phyloP scores from a whole-genome alignment of 2,797 vertebrate genomes.

The Kryptopterus vitreolus region DNA sequence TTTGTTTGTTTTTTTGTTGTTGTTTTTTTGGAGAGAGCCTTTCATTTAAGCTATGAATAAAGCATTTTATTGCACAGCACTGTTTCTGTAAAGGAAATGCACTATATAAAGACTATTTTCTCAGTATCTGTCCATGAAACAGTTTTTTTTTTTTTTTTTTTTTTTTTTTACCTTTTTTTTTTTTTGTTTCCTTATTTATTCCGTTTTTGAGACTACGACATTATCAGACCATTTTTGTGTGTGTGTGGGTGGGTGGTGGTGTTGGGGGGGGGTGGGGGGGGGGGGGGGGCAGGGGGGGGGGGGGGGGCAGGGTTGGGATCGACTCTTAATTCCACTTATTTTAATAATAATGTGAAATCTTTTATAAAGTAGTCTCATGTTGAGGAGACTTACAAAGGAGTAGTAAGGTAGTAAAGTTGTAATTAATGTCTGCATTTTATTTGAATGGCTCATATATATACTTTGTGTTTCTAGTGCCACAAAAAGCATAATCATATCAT shows the following conservation, averaged over 20 bases:
- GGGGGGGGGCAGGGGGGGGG: too few relatives aligned
- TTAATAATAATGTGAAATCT: neutral
- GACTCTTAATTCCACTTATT: neutral
- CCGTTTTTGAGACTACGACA: slow-evolving; percentile 24
- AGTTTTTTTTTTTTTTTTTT: slow-evolving; percentile 27
- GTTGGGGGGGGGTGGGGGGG: too few relatives aligned
- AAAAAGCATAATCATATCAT: too few relatives aligned
- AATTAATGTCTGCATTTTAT: neutral
- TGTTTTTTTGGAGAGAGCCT: slow-evolving; percentile 46
- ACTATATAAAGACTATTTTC: slow-evolving; percentile 60
- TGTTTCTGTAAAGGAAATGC: slow-evolving; percentile 61
- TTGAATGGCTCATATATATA: neutral
- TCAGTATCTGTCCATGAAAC: slow-evolving; percentile 59
- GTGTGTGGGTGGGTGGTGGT: too few relatives aligned
- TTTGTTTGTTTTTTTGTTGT: too few relatives aligned
- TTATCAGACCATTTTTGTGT: neutral
- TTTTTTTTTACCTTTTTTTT: too few relatives aligned
- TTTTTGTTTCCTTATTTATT: slow-evolving; percentile 1
- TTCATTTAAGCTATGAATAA: slow-evolving; percentile 52
- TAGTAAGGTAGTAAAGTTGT: neutral
- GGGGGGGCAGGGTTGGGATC: neutral
- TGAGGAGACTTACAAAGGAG: neutral
- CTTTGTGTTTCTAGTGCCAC: too few relatives aligned
- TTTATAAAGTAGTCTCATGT: neutral
- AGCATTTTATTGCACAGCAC: slow-evolving; percentile 63